Conservation (phyloP, 2,888 invertebrate species). For the Himalopsyche kuldschensis region DNA sequence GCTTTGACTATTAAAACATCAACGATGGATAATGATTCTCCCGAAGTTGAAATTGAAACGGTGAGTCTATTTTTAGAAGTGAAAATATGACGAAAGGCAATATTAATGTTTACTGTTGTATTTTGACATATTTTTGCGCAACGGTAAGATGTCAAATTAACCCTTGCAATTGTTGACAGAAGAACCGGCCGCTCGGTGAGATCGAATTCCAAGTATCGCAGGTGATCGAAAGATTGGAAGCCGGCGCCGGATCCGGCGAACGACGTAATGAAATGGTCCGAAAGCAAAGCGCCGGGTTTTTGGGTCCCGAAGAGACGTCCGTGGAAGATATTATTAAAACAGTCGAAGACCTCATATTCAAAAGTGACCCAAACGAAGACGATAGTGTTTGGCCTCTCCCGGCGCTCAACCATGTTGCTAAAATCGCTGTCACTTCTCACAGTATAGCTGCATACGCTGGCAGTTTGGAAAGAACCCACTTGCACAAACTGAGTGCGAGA, state of each 20-base stretch:
- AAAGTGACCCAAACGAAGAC: slow-evolving; percentile 64
- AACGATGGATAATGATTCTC: slow-evolving; percentile 23
- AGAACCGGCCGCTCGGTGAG: slow-evolving; percentile 65
- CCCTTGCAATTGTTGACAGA: slow-evolving; percentile 46
- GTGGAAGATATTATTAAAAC: slow-evolving; percentile 65
- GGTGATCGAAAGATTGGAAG: slow-evolving; percentile 71
- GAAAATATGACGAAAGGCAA: background rate
- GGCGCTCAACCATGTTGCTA: slow-evolving; percentile 64
- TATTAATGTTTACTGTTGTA: slow-evolving; percentile 6
- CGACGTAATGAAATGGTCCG: slow-evolving; percentile 51
- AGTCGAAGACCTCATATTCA: slow-evolving; percentile 63
- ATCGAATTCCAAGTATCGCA: slow-evolving; percentile 74
- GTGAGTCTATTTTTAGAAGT: slow-evolving; percentile 4
- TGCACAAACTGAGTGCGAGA: slow-evolving; percentile 77
- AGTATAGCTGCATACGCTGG: slow-evolving; percentile 85
- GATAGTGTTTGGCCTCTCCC: slow-evolving; percentile 65
- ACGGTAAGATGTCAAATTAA: background rate
- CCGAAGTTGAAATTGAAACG: slow-evolving; percentile 12
- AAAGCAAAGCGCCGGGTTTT: slow-evolving; percentile 58
- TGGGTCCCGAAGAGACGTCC: slow-evolving; percentile 59
- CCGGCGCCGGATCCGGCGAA: slow-evolving; percentile 60
- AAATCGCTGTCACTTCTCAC: slow-evolving; percentile 73
- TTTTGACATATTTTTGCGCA: slow-evolving; percentile 8
- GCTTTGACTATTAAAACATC: slow-evolving; percentile 20
- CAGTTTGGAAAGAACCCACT: slow-evolving; percentile 76